These are phyloP conservation scores for Otolemur garnettii DNA, from an alignment of 2,113 vertebrate genomes.

Conservation along the genomic window DNA sequence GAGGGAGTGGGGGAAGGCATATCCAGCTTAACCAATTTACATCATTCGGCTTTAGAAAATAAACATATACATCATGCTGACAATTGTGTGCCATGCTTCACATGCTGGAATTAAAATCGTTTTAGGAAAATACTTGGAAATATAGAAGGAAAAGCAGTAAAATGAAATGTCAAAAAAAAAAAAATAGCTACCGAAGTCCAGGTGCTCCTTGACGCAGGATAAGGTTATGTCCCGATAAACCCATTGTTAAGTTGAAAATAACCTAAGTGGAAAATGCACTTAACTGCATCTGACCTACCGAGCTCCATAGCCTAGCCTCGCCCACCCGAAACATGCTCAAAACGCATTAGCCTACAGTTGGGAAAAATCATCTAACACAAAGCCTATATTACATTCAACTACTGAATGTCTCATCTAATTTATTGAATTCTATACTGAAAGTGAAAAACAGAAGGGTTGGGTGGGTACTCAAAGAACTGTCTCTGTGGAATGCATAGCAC, in stretches of 20 bases:
- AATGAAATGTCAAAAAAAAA: constrained; percentile 23
- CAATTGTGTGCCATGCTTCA: constrained; percentile 43
- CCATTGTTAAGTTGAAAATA: neutral
- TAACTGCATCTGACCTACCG: neutral
- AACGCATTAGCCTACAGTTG: neutral
- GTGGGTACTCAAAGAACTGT: neutral
- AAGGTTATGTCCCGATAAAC: neutral
- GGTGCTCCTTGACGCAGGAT: neutral
- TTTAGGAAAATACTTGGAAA: constrained; percentile 26
- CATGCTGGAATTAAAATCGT: constrained; percentile 52
- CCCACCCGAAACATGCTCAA: neutral
- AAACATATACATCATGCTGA: constrained; percentile 74
- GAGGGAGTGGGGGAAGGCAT: constrained; percentile 23
- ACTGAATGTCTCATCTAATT: neutral
- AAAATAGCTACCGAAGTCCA: neutral
- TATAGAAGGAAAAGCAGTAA: constrained; percentile 9
- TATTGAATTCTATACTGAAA: neutral
- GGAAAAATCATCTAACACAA: neutral
- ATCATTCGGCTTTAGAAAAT: constrained; percentile 77
- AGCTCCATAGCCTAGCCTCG: neutral
- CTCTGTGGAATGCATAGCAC: neutral
- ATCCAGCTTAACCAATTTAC: constrained; percentile 68
- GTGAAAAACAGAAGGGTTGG: neutral
- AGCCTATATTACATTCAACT: neutral
- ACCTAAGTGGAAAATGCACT: neutral